A percentile compares a stretch with the other conserved stretches of the same genome.
Conservation (phyloP, 2,797 vertebrate genomes). For the Cuculus canorus region DNA sequence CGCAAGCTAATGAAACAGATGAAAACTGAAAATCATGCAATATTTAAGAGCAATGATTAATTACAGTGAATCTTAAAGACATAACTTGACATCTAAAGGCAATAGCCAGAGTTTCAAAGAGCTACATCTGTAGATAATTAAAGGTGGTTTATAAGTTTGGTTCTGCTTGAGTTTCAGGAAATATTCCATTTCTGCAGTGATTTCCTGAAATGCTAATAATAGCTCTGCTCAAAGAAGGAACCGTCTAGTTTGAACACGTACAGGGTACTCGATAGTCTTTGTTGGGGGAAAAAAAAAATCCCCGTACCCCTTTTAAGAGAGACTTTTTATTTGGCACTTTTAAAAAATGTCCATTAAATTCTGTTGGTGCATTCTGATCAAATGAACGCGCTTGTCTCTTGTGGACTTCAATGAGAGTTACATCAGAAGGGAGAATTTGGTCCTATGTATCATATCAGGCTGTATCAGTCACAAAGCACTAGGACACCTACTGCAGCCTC, state of each 20-base stretch:
- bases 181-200: conserved; percentile 48
- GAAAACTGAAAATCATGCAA: conserved; percentile 60
- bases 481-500: conserved; percentile 49
- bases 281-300: neutral
- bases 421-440: conserved; percentile 47
- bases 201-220: conserved; percentile 68
- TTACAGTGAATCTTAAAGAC: conserved; percentile 63
- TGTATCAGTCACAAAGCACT: conserved; percentile 50
- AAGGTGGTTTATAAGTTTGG: conserved; percentile 58
- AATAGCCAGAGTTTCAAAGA: conserved; percentile 53
- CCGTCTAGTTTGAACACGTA: neutral
- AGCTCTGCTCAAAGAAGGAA: conserved; percentile 20
- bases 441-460: neutral
- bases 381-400: conserved; percentile 28
- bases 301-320: neutral
- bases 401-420: conserved; percentile 46
- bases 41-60: conserved; percentile 64
- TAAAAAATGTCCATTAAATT: conserved; percentile 29
- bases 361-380: conserved; percentile 54
- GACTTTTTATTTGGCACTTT: conserved; percentile 39
- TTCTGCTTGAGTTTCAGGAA: conserved; percentile 57
- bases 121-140: conserved; percentile 63
- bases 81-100: conserved; percentile 67
- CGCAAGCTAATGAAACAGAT: conserved; percentile 51
- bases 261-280: conserved; percentile 14